phyloP scores from a whole-genome alignment of 2,888 invertebrate species.

The Perizoma affinitatum region DNA sequence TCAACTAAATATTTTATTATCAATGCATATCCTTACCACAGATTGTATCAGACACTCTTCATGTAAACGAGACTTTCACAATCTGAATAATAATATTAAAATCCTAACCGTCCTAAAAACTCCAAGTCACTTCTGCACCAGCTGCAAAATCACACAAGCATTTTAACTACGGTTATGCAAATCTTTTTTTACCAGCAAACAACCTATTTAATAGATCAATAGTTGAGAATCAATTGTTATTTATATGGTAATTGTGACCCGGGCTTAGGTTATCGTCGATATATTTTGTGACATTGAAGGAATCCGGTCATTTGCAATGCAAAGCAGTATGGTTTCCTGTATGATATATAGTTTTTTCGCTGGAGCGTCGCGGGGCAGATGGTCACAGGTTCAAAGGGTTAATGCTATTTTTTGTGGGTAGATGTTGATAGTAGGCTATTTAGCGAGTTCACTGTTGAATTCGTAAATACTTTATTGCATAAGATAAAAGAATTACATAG shows the following conservation, averaged over 20 bases:
- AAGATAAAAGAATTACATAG: no score
- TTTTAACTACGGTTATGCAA: conserved; percentile 48
- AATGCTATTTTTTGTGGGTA: conserved; percentile 7
- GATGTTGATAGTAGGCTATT: conserved; percentile 17
- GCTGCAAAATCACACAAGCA: conserved; percentile 44
- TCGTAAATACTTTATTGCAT: no score
- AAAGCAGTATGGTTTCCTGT: conserved; percentile 64
- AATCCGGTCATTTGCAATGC: conserved; percentile 75
- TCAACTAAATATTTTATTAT: no score
- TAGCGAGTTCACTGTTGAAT: no score
- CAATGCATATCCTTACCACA: not conserved
- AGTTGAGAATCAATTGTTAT: conserved; percentile 77
- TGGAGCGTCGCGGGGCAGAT: conserved; percentile 64
- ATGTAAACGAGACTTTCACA: not conserved
- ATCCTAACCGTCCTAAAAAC: conserved; percentile 6
- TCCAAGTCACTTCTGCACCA: conserved; percentile 44
- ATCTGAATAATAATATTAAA: not conserved
- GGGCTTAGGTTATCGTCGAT: conserved; percentile 47
- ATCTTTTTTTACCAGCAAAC: conserved; percentile 50
- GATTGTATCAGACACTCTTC: not conserved
- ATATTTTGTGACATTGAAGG: conserved; percentile 66
- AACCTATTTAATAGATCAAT: conserved; percentile 66
- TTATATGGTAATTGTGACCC: conserved; percentile 78
- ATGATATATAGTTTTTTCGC: conserved; percentile 45
- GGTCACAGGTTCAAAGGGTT: conserved; percentile 32